phyloP scores from a whole-genome alignment of 2,797 vertebrate genomes.

The Squalus acanthias region DNA sequence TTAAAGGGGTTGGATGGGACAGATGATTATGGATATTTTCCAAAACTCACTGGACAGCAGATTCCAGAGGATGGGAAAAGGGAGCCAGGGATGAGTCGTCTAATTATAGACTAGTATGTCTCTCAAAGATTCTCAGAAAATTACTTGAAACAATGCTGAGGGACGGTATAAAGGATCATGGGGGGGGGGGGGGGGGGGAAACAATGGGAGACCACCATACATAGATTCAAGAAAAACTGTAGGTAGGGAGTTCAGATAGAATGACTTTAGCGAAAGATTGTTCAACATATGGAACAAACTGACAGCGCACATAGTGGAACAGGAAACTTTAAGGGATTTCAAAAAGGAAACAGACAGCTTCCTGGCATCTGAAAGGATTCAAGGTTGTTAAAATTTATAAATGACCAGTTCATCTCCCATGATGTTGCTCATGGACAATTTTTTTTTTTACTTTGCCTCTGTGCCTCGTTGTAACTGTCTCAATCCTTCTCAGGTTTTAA shows the following conservation, averaged over 20 bases:
- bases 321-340: slow-evolving; percentile 8
- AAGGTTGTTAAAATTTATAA: neutral
- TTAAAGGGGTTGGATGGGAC: neutral
- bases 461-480: neutral
- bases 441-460: neutral
- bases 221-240: neutral
- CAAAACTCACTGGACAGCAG: neutral
- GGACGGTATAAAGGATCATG: neutral
- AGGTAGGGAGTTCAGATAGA: neutral
- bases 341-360: neutral
- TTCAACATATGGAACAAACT: neutral
- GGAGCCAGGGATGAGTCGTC: neutral
- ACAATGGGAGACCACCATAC: neutral
- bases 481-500: neutral
- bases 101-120: neutral
- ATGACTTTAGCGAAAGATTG: neutral
- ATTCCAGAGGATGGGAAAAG: neutral
- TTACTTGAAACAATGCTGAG: neutral
- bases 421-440: neutral
- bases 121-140: neutral
- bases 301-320: neutral
- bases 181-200: neutral
- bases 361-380: neutral
- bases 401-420: neutral
- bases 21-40: neutral